Conservation (phyloP, 2,113 vertebrate genomes). For the Pygoscelis antarcticus region DNA sequence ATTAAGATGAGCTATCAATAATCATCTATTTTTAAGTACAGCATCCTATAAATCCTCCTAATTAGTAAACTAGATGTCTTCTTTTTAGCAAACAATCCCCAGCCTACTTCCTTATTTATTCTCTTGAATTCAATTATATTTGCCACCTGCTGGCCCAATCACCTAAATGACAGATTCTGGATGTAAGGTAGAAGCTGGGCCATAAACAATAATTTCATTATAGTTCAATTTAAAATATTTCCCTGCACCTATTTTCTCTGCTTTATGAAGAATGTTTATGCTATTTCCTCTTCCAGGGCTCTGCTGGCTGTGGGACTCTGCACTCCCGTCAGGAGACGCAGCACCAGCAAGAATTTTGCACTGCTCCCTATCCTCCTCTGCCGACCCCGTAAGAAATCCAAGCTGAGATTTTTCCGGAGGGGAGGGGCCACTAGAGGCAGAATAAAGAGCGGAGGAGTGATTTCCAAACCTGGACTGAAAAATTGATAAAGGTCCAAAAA, state of each 20-base stretch:
- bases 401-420: neutral
- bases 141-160: slow-evolving; percentile 64
- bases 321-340: neutral
- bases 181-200: slow-evolving; percentile 50
- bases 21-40: slow-evolving; percentile 46
- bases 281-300: neutral
- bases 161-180: slow-evolving; percentile 63
- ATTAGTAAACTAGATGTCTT: slow-evolving; percentile 50
- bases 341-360: neutral
- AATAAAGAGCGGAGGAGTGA: neutral
- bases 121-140: slow-evolving; percentile 53
- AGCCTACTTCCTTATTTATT: slow-evolving; percentile 54
- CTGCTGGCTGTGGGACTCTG: neutral
- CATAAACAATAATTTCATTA: slow-evolving; percentile 60
- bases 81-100: slow-evolving; percentile 58
- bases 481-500: neutral
- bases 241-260: slow-evolving; percentile 27
- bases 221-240: slow-evolving; percentile 42
- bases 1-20: slow-evolving; percentile 38
- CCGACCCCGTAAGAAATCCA: neutral
- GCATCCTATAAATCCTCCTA: slow-evolving; percentile 58
- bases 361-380: neutral
- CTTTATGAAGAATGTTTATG: neutral
- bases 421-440: neutral
- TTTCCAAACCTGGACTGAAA: neutral